Evolutionary conservation across 2,888 invertebrate genomes (phyloP).

Genomic region (Bruchidius siliquastri): DNA sequence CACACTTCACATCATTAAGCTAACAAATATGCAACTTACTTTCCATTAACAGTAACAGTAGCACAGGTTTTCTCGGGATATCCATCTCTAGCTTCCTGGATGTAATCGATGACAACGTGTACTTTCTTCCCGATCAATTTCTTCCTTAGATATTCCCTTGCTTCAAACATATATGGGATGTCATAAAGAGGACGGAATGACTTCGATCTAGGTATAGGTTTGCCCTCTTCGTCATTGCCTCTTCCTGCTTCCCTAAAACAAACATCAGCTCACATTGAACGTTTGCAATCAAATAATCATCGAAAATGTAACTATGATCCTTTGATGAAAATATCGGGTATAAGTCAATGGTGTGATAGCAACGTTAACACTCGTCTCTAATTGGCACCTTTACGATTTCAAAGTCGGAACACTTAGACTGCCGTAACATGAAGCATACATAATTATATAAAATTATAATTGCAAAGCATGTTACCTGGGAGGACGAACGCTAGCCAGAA

Average conservation of each 20-base stretch:
- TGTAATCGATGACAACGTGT: conserved; percentile 88
- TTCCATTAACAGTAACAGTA: conserved; percentile 79
- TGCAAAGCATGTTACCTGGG: too few species aligned
- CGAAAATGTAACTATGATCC: too few species aligned
- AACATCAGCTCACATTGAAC: not conserved
- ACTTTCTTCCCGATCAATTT: conserved; percentile 94
- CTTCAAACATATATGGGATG: conserved; percentile 98
- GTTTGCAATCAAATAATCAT: too few species aligned
- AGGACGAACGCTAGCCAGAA: conserved; percentile 91
- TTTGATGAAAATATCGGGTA: too few species aligned
- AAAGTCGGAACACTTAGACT: too few species aligned
- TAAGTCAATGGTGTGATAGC: too few species aligned
- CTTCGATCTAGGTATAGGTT: conserved; percentile 62
- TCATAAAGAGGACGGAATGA: conserved; percentile 91
- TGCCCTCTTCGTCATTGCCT: conserved; percentile 61
- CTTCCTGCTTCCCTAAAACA: conserved; percentile 49
- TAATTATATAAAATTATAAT: too few species aligned
- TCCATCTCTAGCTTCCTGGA: conserved; percentile 89
- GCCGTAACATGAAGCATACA: too few species aligned
- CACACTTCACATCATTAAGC: too few species aligned
- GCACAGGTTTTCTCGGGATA: conserved; percentile 95
- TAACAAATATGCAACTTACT: conserved; percentile 52
- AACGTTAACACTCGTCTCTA: too few species aligned
- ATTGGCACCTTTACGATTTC: too few species aligned
- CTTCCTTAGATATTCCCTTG: conserved; percentile 92